phyloP scores from a whole-genome alignment of 2,113 vertebrate genomes.

The Petromus typicus region DNA sequence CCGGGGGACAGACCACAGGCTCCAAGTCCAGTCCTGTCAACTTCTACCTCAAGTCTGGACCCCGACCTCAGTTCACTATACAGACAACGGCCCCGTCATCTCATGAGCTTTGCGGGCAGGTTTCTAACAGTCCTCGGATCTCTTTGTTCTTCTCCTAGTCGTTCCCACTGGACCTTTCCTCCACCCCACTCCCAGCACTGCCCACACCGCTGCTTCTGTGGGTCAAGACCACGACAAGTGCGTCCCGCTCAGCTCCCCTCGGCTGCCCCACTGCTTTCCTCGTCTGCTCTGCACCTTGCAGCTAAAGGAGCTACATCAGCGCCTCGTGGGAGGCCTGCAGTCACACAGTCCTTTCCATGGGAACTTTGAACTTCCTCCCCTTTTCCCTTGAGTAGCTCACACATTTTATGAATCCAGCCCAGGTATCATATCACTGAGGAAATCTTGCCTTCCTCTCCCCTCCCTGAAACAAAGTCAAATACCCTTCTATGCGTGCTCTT shows the following conservation, averaged over 20 bases:
- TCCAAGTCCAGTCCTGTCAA: background rate
- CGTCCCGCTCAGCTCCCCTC: background rate
- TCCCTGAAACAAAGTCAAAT: background rate
- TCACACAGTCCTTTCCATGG: background rate
- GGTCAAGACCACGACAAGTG: background rate
- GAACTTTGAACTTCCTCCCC: background rate
- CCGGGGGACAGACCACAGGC: background rate
- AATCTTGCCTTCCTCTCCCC: background rate
- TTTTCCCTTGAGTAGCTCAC: background rate
- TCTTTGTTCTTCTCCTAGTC: background rate
- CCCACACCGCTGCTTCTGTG: background rate
- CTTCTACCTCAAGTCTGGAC: background rate
- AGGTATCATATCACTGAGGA: conserved; percentile 24
- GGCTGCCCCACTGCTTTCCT: background rate
- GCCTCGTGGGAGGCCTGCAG: background rate
- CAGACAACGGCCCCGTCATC: background rate
- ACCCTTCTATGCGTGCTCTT: background rate
- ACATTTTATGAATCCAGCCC: background rate
- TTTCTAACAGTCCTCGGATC: background rate
- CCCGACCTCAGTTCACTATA: background rate
- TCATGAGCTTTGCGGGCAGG: background rate
- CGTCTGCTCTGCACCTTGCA: background rate
- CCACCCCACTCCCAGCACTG: background rate
- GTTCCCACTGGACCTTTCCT: background rate
- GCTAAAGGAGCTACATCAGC: background rate